Evolutionary conservation across 2,797 vertebrate species (phyloP).

Genomic region (Cottoperca gobio): DNA sequence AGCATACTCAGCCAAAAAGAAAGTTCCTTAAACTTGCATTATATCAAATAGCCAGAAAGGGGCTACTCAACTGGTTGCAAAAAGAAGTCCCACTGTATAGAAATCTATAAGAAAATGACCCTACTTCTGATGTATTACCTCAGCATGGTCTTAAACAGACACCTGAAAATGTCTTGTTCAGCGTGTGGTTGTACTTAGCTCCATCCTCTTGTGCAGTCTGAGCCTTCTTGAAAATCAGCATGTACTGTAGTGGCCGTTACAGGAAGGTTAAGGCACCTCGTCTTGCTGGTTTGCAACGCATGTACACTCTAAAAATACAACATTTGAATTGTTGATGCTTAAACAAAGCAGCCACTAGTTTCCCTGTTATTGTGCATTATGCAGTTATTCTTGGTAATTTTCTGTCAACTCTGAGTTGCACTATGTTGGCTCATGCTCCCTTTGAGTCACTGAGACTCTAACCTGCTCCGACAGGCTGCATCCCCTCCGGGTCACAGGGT

Average conservation of each 20-base stretch:
- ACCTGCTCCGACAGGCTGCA: constrained; percentile 59
- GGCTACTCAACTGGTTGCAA: too few species aligned
- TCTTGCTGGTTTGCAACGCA: neutral
- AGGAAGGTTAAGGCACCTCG: neutral
- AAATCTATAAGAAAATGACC: too few species aligned
- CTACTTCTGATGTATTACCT: too few species aligned
- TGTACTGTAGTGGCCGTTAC: neutral
- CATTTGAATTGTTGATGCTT: neutral
- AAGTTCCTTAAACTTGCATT: too few species aligned
- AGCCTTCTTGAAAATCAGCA: neutral
- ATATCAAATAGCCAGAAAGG: too few species aligned
- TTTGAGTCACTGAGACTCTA: constrained; percentile 62
- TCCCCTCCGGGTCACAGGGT: constrained; percentile 75
- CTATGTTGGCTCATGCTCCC: constrained; percentile 45
- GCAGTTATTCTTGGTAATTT: constrained; percentile 18
- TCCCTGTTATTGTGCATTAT: neutral
- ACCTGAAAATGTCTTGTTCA: too few species aligned
- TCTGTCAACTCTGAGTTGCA: constrained; percentile 31
- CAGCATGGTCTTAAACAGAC: too few species aligned
- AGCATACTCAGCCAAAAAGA: neutral
- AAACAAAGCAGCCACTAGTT: neutral
- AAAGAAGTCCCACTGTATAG: too few species aligned
- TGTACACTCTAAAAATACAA: neutral
- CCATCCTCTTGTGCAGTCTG: too few species aligned
- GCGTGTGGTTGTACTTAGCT: too few species aligned